Evolutionary conservation across 2,888 invertebrate species (phyloP), one percentile per base, ranked within the genome.

Genomic region (Ditula angustiorana): DNA sequence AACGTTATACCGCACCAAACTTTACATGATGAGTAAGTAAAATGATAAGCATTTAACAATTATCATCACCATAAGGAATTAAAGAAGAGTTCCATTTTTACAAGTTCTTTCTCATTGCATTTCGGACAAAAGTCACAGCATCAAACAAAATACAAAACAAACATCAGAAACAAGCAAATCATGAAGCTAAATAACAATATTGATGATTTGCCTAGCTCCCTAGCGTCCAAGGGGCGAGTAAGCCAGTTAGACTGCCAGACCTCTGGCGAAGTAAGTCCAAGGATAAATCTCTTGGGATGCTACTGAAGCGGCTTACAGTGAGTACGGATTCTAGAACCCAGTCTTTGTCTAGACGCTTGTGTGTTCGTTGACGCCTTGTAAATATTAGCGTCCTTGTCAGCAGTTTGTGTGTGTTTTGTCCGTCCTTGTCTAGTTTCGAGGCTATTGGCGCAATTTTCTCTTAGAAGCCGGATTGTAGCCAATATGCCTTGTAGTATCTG

Each of bases 221-320:
- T 81, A 83, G 76, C 72, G 83, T 79, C 59, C 81, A 83, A 79
- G 85, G 81, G 76, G 78, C 76, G 79, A 81, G 78, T 84, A 88
- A 85, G 78, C 80, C 82, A 63, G 71, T 77, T 74, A 88, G 79
- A 79, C 80, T 92, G 72, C 90, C 92, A 76, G 89, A 90, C 62
- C 76, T 92, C 69, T 92, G 90, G 92, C 87, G 88, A 60, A 86
- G 80, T 82, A 89, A 89, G 73, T 85, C 88, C 65, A 77, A 85
- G 74, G 90, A 89, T 77, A 92, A 90, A 85, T 82, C 87, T 50
- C 74, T 92, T 81, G 91, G 91, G 68, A 71, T 77, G 70, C 82
- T 89, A 63, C 86, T 92, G 73, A 91, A 90, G 76, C 79, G 84
- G 49, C 80, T 92, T 44, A 83, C 85, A 82, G 92, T 90, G 85